A percentile compares a stretch with the other conserved stretches of the same genome.
Conservation (phyloP, 1,140 invertebrate species). For the Drosophila setifemur region DNA sequence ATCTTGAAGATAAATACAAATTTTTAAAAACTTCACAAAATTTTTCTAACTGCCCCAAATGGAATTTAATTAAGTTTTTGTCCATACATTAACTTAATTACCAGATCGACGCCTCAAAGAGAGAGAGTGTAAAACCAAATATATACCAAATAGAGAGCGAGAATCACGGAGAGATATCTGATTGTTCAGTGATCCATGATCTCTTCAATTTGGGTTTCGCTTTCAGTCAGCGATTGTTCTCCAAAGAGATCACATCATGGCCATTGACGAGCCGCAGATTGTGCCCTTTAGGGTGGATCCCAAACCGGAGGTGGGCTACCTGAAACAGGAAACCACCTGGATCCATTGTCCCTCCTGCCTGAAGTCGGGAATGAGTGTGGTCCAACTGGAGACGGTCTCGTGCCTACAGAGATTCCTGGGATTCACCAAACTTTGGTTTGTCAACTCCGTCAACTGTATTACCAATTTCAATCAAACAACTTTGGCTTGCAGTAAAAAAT, state of each 20-base stretch:
- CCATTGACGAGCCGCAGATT: conserved; percentile 63
- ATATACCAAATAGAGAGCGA: not conserved
- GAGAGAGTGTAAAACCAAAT: not conserved
- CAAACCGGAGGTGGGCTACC: conserved; percentile 49
- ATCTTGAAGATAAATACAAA: no score
- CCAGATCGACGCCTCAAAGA: conserved; percentile 19
- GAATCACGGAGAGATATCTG: not conserved
- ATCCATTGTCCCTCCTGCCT: conserved; percentile 70
- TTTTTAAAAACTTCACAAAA: not conserved
- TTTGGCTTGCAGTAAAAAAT: conserved; percentile 50
- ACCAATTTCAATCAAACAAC: not conserved
- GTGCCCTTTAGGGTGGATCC: conserved; percentile 48
- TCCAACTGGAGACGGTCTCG: conserved; percentile 62
- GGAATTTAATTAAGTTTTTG: not conserved
- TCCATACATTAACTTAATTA: conserved; percentile 19
- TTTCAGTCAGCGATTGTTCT: conserved; percentile 32
- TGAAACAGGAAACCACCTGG: conserved; percentile 52
- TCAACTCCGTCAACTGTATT: not conserved
- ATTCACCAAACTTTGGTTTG: conserved; percentile 65
- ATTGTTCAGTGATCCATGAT: not conserved
- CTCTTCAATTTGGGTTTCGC: conserved; percentile 1
- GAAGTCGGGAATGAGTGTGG: conserved; percentile 46
- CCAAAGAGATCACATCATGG: conserved; percentile 41
- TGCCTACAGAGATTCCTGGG: conserved; percentile 56
- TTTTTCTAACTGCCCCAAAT: not conserved